Percentiles rank a stretch among this genome's conserved stretches.
Conservation (phyloP, 23 tunicate genomes). For the Oikopleura albicans region DNA sequence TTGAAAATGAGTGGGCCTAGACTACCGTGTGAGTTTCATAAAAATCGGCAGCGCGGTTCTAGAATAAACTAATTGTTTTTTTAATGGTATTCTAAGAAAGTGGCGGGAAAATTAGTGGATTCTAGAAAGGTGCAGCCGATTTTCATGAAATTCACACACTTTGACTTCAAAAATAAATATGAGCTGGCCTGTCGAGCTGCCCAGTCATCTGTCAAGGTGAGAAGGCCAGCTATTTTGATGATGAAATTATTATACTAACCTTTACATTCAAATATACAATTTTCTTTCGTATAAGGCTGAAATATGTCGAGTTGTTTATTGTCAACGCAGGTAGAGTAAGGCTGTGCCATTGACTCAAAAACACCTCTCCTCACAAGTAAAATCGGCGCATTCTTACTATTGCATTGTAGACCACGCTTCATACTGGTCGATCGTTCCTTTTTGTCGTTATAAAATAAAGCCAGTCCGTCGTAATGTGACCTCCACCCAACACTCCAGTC, state of each 20-base stretch:
- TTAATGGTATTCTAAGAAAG: too few relatives aligned
- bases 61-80: too few relatives aligned
- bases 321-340: neutral
- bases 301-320: neutral
- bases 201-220: too few relatives aligned
- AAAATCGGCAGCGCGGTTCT: too few relatives aligned
- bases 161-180: too few relatives aligned
- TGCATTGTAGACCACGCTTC: neutral
- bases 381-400: neutral
- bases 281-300: neutral
- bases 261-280: neutral
- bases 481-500: slow-evolving; percentile 2
- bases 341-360: neutral
- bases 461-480: neutral
- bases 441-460: neutral
- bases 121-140: too few relatives aligned
- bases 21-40: neutral
- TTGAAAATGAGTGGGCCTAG: too few relatives aligned
- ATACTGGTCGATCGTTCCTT: neutral
- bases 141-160: too few relatives aligned
- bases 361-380: neutral
- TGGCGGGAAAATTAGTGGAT: too few relatives aligned
- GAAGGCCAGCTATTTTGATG: too few relatives aligned
- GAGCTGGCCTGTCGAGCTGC: too few relatives aligned
- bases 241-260: too few relatives aligned